phyloP scores from a whole-genome alignment of 2,888 invertebrate genomes.

The Liopterus haemorrhoidalis region DNA sequence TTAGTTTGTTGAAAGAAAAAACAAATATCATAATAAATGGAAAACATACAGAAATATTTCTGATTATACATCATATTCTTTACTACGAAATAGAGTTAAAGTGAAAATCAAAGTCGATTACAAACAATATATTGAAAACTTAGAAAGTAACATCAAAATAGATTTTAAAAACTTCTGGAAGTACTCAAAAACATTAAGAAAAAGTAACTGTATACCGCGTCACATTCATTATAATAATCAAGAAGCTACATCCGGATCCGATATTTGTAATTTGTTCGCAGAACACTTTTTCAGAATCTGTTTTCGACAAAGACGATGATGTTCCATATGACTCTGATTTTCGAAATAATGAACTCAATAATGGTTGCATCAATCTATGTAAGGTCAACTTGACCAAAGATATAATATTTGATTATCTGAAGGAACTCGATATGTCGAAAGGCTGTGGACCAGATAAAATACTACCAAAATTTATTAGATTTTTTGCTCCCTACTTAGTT shows the following conservation, averaged over 20 bases:
- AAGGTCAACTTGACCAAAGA: too few species aligned
- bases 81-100: background rate
- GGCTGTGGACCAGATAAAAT: too few species aligned
- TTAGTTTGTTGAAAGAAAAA: too few species aligned
- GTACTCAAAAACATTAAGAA: constrained; percentile 3
- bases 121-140: background rate
- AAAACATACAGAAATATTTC: constrained; percentile 3
- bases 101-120: background rate
- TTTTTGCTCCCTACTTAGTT: too few species aligned
- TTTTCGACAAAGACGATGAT: too few species aligned
- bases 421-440: too few species aligned
- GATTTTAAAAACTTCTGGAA: constrained; percentile 7
- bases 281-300: too few species aligned
- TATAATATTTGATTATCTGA: too few species aligned
- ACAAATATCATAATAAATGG: constrained; percentile 9
- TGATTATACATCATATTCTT: constrained; percentile 6
- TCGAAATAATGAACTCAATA: too few species aligned
- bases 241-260: constrained; percentile 1
- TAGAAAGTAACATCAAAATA: constrained; percentile 6
- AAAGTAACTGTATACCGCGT: constrained; percentile 6
- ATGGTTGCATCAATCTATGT: too few species aligned
- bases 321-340: too few species aligned
- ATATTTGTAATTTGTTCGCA: constrained; percentile 8
- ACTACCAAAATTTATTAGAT: too few species aligned
- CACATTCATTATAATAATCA: constrained; percentile 1